Evolutionary conservation across 2,113 vertebrate genomes (phyloP).

Genomic region (Tupaia tana): DNA sequence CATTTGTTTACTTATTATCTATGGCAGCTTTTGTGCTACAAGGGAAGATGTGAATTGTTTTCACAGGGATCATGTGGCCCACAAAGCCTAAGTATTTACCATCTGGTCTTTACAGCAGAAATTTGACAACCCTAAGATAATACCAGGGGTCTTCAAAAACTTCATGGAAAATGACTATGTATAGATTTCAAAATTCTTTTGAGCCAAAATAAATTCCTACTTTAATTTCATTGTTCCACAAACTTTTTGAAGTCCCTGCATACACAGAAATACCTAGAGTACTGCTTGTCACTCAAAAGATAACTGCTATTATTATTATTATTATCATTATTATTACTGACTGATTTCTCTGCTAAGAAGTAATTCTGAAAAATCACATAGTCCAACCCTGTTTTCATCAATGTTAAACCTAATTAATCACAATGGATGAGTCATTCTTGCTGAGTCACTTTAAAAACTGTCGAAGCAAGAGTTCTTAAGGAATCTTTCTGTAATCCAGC

Average conservation of each 20-base stretch:
- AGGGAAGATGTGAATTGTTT: not conserved
- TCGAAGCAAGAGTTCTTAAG: not conserved
- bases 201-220: no score
- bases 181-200: no score
- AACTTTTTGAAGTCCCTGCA: no score
- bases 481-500: not conserved
- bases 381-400: not conserved
- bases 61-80: not conserved
- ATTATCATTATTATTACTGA: not conserved
- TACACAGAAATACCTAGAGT: not conserved
- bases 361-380: not conserved
- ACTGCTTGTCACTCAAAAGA: slow-evolving; percentile 1
- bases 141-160: no score
- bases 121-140: not conserved
- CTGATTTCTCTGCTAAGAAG: not conserved
- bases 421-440: not conserved
- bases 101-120: not conserved
- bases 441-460: slow-evolving; percentile 25
- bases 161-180: no score
- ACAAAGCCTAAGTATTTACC: not conserved
- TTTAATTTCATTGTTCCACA: no score
- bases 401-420: not conserved
- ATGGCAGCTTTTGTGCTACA: not conserved
- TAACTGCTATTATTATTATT: not conserved
- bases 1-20: not conserved